Base-by-base conservation (phyloP, 2,113 vertebrate genomes). In the Neodon shergylaensis region DNA sequence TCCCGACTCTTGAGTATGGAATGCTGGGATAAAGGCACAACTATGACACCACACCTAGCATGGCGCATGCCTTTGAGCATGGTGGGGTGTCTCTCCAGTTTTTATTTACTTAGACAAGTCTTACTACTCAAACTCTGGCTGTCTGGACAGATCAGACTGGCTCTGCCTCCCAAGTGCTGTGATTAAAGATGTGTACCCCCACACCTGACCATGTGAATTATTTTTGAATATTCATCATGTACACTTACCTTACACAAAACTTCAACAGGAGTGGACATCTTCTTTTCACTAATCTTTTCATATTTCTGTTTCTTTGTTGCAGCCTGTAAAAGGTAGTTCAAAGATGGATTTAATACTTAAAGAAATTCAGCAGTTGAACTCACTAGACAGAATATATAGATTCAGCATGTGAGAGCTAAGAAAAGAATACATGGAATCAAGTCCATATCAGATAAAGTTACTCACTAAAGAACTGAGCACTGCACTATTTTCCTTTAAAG, bases 221-320 rank as follows among this genome's bases (percentile, higher is more conserved):
- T 11, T 72, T 54, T 26, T 65, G 88, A 95, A 94, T 81, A 96
- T 74, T 49, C 94, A 77, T 94, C 54, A 96, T 88, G 76, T 83
- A 96, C 58, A 95, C 98, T 98, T 98, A 99, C 99, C 99, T 99
- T 99, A 99, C 99, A 99, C 97, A 99, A 99, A 98, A 99, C 99
- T 98, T 99, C 99, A 97, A 99, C 99, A 92, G 99, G 99, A 97
- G 99, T 99, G 81, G 99, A 99, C 99, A 99, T 99, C 98, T 99
- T 99, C 98, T 99, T 99, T 99, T 99, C 99, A 94, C 99, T 99
- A 98, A 99, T 99, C 98, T 99, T 99, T 98, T 99, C 99, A 97
- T 99, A 99, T 97, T 99, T 99, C 98, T 99, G 99, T 98, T 99
- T 99, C 98, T 99, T 99, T 98, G 99, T 99, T 98, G 99, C 99